Evolutionary conservation across 37 sponge, comb jelly and placozoan genomes (phyloP).

Genomic region (Lycopodina hypogea): DNA sequence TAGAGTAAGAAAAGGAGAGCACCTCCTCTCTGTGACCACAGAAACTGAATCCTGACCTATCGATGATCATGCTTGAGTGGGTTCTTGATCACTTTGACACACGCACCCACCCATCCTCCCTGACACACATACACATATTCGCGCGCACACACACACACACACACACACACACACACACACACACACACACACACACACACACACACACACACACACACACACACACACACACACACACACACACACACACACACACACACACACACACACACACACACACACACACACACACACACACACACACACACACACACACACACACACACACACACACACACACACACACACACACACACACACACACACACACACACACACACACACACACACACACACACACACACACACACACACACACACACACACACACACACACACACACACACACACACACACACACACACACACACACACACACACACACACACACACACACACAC

Average conservation of each 20-base stretch:
- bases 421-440: slow-evolving; percentile 43
- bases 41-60: too few relatives aligned
- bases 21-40: too few relatives aligned
- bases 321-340: too few relatives aligned
- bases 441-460: slow-evolving; percentile 33
- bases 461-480: slow-evolving; percentile 23
- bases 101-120: slow-evolving; percentile 15
- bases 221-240: slow-evolving; percentile 19
- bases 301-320: not conserved
- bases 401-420: slow-evolving; percentile 38
- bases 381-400: slow-evolving; percentile 21
- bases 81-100: slow-evolving; percentile 20
- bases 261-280: too few relatives aligned
- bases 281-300: too few relatives aligned
- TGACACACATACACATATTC: slow-evolving; percentile 11
- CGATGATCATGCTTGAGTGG: too few relatives aligned
- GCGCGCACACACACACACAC: slow-evolving; percentile 30
- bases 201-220: slow-evolving; percentile 34
- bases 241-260: slow-evolving; percentile 13
- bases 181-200: slow-evolving; percentile 32
- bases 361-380: slow-evolving; percentile 21
- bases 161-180: slow-evolving; percentile 43
- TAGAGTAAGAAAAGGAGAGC: too few relatives aligned
- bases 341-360: too few relatives aligned
- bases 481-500: slow-evolving; percentile 21